A percentile compares a stretch with the other conserved stretches of the same genome.
Conservation (phyloP, 2,888 invertebrate species). For the Ophonus ardosiacus region DNA sequence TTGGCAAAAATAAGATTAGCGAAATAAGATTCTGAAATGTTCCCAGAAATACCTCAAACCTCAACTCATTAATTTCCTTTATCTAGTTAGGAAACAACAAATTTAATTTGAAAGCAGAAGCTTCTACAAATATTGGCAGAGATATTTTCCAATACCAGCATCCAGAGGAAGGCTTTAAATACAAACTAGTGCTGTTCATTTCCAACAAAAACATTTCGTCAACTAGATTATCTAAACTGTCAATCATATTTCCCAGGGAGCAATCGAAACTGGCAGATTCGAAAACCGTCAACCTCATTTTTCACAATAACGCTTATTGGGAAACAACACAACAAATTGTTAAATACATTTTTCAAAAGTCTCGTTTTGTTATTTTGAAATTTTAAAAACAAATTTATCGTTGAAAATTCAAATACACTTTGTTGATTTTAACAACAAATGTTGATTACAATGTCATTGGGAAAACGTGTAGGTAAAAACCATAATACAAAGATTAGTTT, state of each 20-base stretch:
- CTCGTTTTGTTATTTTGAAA: not conserved
- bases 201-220: slow-evolving; percentile 9
- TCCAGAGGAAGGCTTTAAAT: slow-evolving; percentile 4
- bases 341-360: not conserved
- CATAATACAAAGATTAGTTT: too few species aligned
- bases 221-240: slow-evolving; percentile 22
- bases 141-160: slow-evolving; percentile 14
- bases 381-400: not conserved
- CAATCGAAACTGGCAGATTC: slow-evolving; percentile 11
- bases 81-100: slow-evolving; percentile 40
- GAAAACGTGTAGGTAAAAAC: not conserved
- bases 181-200: slow-evolving; percentile 21
- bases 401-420: not conserved
- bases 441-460: not conserved
- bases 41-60: slow-evolving; percentile 16
- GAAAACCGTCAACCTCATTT: slow-evolving; percentile 1
- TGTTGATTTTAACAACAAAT: not conserved
- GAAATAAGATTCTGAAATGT: slow-evolving; percentile 37
- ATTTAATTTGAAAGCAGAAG: slow-evolving; percentile 53
- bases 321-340: not conserved
- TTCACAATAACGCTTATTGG: not conserved
- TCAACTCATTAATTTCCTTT: slow-evolving; percentile 44
- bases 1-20: slow-evolving; percentile 18
- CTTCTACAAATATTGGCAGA: slow-evolving; percentile 39
- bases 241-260: slow-evolving; percentile 17